phyloP scores from a whole-genome alignment of 2,888 invertebrate species.

The Stictocephala bisonia region DNA sequence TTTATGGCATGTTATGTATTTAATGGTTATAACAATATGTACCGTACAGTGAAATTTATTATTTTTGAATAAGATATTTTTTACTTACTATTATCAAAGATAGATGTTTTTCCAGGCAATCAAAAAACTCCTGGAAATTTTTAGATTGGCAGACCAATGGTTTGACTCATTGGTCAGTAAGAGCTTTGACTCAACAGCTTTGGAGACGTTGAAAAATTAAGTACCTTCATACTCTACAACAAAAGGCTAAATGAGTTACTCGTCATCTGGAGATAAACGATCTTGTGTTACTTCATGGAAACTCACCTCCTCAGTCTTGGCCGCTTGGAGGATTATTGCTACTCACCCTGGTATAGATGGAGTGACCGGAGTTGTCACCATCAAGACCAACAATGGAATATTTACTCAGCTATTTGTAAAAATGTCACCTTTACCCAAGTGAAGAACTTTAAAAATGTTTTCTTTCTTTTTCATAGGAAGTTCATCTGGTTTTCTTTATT shows the following conservation, averaged over 20 bases:
- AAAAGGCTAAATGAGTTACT: conserved; percentile 46
- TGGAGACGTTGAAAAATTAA: conserved; percentile 53
- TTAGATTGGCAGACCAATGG: too few species aligned
- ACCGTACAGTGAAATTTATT: too few species aligned
- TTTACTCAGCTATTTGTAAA: not conserved
- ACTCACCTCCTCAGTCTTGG: conserved; percentile 7
- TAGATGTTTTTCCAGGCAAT: too few species aligned
- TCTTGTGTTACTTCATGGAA: conserved; percentile 43
- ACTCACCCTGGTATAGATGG: conserved; percentile 46
- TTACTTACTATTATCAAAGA: too few species aligned
- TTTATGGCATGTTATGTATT: too few species aligned
- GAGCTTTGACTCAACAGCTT: too few species aligned
- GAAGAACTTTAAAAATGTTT: not conserved
- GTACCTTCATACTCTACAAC: conserved; percentile 45
- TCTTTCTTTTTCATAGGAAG: not conserved
- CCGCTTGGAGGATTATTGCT: conserved; percentile 43
- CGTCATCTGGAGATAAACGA: conserved; percentile 38
- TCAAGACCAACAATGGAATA: conserved; percentile 17
- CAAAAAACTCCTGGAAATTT: too few species aligned
- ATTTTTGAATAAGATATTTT: too few species aligned
- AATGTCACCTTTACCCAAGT: conserved; percentile 11
- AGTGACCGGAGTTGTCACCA: conserved; percentile 32
- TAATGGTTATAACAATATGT: too few species aligned
- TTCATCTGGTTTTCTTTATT: not conserved
- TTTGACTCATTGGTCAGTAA: too few species aligned